Conservation (phyloP, 2,888 invertebrate genomes). For the Catocala sponsa region DNA sequence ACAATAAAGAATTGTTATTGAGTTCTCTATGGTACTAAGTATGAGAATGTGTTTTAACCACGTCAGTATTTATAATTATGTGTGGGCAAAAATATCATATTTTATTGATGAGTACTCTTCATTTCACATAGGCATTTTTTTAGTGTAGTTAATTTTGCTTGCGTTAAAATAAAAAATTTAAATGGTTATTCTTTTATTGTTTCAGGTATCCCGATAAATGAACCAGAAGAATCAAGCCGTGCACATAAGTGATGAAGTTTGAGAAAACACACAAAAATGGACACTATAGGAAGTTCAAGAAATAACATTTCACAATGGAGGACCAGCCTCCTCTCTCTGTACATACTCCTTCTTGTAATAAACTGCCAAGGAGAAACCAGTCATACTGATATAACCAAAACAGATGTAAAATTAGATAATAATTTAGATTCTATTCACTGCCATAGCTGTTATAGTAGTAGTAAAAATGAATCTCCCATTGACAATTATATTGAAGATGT, state of each 20-base stretch:
- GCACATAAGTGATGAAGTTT: conserved; percentile 76
- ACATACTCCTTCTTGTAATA: conserved; percentile 66
- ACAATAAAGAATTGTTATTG: neutral
- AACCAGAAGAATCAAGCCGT: conserved; percentile 41
- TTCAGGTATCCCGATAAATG: conserved; percentile 70
- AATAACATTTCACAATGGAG: conserved; percentile 72
- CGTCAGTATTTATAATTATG: too few relatives aligned
- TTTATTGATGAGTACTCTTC: too few relatives aligned
- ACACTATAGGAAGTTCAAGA: conserved; percentile 62
- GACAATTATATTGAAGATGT: conserved; percentile 62
- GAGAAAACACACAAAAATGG: conserved; percentile 70
- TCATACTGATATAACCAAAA: conserved; percentile 74
- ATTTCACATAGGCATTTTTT: too few relatives aligned
- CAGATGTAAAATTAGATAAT: conserved; percentile 69
- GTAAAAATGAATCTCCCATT: conserved; percentile 57
- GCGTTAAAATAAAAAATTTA: too few relatives aligned
- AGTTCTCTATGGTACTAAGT: too few relatives aligned
- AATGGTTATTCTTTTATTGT: conserved; percentile 51
- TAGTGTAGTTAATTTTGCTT: too few relatives aligned
- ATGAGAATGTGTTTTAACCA: too few relatives aligned
- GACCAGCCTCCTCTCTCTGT: conserved; percentile 66
- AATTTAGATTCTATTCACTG: conserved; percentile 77
- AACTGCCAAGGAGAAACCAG: conserved; percentile 69
- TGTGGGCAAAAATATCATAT: too few relatives aligned
- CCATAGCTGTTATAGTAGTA: conserved; percentile 83